phyloP scores from a whole-genome alignment of 1,140 invertebrate species.

The Phortica variegata region DNA sequence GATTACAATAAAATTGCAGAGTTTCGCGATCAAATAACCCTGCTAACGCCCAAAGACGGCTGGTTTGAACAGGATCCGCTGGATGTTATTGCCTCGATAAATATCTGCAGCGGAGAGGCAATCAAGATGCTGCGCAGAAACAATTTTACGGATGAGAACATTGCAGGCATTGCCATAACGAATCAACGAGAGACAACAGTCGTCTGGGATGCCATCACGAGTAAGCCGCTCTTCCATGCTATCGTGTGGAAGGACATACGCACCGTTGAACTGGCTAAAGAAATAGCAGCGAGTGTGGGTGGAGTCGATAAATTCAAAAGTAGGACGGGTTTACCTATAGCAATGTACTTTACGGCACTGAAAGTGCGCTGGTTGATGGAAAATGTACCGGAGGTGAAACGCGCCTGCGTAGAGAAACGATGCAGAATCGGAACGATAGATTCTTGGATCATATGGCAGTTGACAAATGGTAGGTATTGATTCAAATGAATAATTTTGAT shows the following conservation, averaged over 20 bases:
- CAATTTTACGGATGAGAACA: conserved; percentile 65
- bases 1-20: conserved; percentile 79
- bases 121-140: conserved; percentile 62
- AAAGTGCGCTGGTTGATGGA: conserved; percentile 93
- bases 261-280: conserved; percentile 81
- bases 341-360: conserved; percentile 93
- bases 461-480: conserved; percentile 55
- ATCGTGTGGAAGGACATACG: conserved; percentile 89
- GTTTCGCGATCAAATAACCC: conserved; percentile 81
- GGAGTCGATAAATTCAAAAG: conserved; percentile 77
- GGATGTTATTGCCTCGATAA: conserved; percentile 78
- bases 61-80: conserved; percentile 95
- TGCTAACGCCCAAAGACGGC: conserved; percentile 80
- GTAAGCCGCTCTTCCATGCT: conserved; percentile 91
- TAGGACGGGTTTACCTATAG: conserved; percentile 82
- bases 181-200: conserved; percentile 98
- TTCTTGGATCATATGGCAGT: conserved; percentile 88
- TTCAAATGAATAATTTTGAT: neutral
- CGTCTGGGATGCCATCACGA: conserved; percentile 91
- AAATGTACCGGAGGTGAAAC: conserved; percentile 78
- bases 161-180: conserved; percentile 82
- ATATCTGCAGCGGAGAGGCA: conserved; percentile 72
- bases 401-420: conserved; percentile 73
- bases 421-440: conserved; percentile 94
- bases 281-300: conserved; percentile 76